phyloP scores from a whole-genome alignment of 2,888 invertebrate species.

The Oxytorus armatus region DNA sequence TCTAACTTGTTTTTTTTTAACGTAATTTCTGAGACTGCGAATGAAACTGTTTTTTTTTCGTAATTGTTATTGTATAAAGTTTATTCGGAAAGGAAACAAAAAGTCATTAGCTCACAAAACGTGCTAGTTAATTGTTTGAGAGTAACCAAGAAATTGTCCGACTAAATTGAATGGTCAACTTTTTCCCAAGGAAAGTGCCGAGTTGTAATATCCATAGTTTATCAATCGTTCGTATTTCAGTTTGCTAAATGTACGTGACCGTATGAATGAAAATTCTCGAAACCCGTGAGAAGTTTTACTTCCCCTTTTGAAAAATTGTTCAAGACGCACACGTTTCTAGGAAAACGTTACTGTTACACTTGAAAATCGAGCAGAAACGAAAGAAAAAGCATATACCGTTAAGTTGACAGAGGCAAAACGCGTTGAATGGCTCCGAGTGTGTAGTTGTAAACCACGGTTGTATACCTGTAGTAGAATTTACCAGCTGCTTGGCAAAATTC shows the following conservation, averaged over 20 bases:
- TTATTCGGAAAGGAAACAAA: too few species aligned
- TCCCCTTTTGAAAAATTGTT: constrained; percentile 10
- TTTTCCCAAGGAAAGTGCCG: constrained; percentile 37
- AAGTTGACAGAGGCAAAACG: constrained; percentile 23
- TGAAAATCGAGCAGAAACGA: constrained; percentile 30
- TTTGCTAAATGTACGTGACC: constrained; percentile 7
- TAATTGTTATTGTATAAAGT: too few species aligned
- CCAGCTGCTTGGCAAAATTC: constrained; percentile 63
- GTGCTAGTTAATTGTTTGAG: too few species aligned
- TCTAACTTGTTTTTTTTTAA: too few species aligned
- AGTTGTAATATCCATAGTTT: constrained; percentile 31
- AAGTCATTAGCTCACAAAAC: too few species aligned
- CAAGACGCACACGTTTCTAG: constrained; percentile 37
- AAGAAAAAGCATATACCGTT: constrained; percentile 18
- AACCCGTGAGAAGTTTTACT: constrained; percentile 12
- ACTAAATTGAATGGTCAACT: constrained; percentile 5
- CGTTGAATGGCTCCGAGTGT: constrained; percentile 14
- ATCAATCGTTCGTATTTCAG: constrained; percentile 35
- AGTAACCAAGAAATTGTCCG: background rate
- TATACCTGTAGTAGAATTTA: constrained; percentile 31
- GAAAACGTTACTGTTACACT: constrained; percentile 33
- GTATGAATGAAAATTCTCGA: constrained; percentile 1
- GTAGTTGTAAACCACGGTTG: constrained; percentile 4
- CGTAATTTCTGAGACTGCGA: too few species aligned
- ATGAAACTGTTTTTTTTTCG: too few species aligned